A percentile compares a stretch with the other conserved stretches of the same genome.
Evolutionary conservation across 2,888 invertebrate species (phyloP).

Genomic region (Spisula solida): DNA sequence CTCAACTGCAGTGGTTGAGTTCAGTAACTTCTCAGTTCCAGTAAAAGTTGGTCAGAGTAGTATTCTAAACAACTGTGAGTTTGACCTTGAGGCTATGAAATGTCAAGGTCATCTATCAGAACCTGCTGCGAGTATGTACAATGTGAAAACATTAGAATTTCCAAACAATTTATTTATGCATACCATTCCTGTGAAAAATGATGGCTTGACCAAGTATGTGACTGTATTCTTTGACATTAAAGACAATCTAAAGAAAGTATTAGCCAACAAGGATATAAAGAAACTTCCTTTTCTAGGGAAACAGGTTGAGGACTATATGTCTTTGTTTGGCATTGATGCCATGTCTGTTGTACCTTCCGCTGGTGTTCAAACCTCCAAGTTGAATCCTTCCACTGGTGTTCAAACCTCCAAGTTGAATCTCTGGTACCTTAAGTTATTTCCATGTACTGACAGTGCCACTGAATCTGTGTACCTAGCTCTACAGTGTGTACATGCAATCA

Average conservation of each 20-base stretch:
- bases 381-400: background rate
- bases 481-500: conserved; percentile 62
- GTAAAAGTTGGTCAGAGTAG: conserved; percentile 81
- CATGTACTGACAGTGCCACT: conserved; percentile 77
- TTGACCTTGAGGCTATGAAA: conserved; percentile 40
- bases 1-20: conserved; percentile 85
- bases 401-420: conserved; percentile 70
- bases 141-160: conserved; percentile 32
- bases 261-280: conserved; percentile 52
- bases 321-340: conserved; percentile 41
- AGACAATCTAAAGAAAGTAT: conserved; percentile 85
- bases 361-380: conserved; percentile 43
- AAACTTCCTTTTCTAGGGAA: conserved; percentile 77
- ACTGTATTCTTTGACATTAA: conserved; percentile 83
- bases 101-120: background rate
- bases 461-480: conserved; percentile 78
- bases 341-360: background rate
- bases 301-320: conserved; percentile 63
- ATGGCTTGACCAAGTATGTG: conserved; percentile 76
- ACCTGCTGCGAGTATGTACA: conserved; percentile 10
- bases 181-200: conserved; percentile 81
- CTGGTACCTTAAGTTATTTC: conserved; percentile 84
- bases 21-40: conserved; percentile 85
- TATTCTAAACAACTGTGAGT: conserved; percentile 87
- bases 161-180: conserved; percentile 83